phyloP scores from a whole-genome alignment of 1,140 invertebrate genomes.

The Cardiocondyla obscurior region DNA sequence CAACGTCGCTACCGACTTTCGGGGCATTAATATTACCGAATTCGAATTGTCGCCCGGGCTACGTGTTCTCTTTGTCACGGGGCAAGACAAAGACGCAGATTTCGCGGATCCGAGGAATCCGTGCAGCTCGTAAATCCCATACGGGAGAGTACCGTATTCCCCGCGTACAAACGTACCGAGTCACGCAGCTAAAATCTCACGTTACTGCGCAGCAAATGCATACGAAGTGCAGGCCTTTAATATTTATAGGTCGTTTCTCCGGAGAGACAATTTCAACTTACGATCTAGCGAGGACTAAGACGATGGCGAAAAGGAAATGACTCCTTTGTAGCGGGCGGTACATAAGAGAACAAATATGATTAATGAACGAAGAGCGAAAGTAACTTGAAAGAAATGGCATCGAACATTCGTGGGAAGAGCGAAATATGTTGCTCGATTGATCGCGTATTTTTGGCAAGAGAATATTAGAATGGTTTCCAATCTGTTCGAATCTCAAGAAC shows the following conservation, averaged over 20 bases:
- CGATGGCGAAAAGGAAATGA: background rate
- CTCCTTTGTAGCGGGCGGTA: background rate
- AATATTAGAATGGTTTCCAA: background rate
- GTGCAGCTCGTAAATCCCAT: background rate
- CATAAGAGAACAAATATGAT: background rate
- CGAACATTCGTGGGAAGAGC: background rate
- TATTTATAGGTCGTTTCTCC: background rate
- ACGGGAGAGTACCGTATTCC: background rate
- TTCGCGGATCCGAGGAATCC: slow-evolving; percentile 13
- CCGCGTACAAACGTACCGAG: background rate
- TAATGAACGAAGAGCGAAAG: background rate
- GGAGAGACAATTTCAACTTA: background rate
- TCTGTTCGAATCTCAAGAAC: background rate
- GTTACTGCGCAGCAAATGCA: background rate
- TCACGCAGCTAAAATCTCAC: background rate
- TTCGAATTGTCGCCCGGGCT: slow-evolving; percentile 19
- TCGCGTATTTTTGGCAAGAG: background rate
- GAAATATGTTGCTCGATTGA: background rate
- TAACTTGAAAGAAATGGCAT: background rate
- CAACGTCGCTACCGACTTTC: slow-evolving; percentile 15
- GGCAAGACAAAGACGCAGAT: background rate
- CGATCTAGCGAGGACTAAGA: background rate
- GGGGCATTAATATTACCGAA: slow-evolving; percentile 32
- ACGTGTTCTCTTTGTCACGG: background rate
- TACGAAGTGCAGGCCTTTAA: background rate